Percentiles rank a stretch among this genome's conserved stretches.
These are phyloP conservation scores for Heliothis subflexa DNA, from an alignment of 1,140 invertebrate genomes.

Conservation along the genomic window DNA sequence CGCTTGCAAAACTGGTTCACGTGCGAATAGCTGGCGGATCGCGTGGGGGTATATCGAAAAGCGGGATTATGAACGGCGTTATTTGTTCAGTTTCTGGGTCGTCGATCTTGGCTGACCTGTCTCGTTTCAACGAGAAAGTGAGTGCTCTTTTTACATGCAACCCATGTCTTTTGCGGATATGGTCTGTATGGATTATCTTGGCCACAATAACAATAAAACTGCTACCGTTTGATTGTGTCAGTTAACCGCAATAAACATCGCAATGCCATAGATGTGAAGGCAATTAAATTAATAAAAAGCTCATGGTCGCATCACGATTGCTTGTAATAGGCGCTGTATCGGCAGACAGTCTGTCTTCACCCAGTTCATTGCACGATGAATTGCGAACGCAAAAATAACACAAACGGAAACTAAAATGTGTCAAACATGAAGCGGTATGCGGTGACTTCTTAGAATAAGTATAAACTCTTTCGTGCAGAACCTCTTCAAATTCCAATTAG, in stretches of 20 bases:
- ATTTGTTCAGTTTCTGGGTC: constrained; percentile 70
- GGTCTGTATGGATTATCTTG: background rate
- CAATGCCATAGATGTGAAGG: constrained; percentile 9
- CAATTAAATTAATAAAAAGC: constrained; percentile 37
- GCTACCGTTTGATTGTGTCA: background rate
- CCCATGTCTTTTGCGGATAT: constrained; percentile 13
- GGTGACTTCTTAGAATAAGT: constrained; percentile 30
- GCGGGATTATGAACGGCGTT: constrained; percentile 52
- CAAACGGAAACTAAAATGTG: constrained; percentile 56
- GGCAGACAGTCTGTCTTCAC: constrained; percentile 53
- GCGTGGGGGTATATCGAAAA: constrained; percentile 59
- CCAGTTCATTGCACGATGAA: constrained; percentile 66
- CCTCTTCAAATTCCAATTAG: constrained; percentile 20
- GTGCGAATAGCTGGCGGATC: constrained; percentile 50
- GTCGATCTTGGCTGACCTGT: constrained; percentile 73
- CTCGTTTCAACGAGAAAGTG: constrained; percentile 50
- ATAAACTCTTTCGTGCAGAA: constrained; percentile 4
- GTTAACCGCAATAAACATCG: constrained; percentile 19
- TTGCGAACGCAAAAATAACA: constrained; percentile 63
- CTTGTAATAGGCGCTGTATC: constrained; percentile 46
- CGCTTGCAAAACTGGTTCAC: constrained; percentile 48
- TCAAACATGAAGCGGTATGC: constrained; percentile 37
- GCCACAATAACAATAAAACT: background rate
- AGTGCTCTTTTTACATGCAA: constrained; percentile 42
- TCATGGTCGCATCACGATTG: constrained; percentile 26